Conservation (phyloP, 2,113 vertebrate genomes). For the Solea solea region DNA sequence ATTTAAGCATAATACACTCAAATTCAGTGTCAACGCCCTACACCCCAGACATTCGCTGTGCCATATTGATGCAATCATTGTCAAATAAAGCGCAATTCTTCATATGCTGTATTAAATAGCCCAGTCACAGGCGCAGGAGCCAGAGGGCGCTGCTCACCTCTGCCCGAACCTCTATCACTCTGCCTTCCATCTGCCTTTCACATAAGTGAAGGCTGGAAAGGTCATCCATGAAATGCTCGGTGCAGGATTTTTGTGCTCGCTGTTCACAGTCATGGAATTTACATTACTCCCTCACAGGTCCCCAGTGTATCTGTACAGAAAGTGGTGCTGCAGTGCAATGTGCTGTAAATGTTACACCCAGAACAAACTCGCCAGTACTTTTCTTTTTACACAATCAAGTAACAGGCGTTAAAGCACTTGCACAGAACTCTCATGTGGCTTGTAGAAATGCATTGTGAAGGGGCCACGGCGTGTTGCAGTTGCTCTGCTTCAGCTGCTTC, state of each 20-base stretch:
- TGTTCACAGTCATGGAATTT: constrained; percentile 61
- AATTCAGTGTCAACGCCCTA: too few species aligned
- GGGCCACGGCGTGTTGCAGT: not conserved
- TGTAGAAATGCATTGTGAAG: not conserved
- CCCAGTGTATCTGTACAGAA: constrained; percentile 13
- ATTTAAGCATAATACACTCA: too few species aligned
- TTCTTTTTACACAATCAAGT: not conserved
- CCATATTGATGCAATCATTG: constrained; percentile 64
- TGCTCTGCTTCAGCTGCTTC: not conserved
- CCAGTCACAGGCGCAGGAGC: constrained; percentile 28
- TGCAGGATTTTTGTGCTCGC: constrained; percentile 69
- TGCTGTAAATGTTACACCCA: constrained; percentile 14
- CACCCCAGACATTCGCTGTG: constrained; percentile 9
- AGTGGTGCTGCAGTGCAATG: not conserved
- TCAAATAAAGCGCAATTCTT: constrained; percentile 67
- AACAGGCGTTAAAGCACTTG: not conserved
- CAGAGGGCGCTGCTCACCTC: constrained; percentile 43
- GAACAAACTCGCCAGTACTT: constrained; percentile 8
- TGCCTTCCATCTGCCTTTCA: constrained; percentile 61
- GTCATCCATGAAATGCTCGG: constrained; percentile 74
- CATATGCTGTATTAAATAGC: constrained; percentile 28
- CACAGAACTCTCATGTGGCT: not conserved
- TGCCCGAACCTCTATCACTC: constrained; percentile 63
- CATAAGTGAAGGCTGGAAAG: constrained; percentile 72
- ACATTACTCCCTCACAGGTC: constrained; percentile 51